phyloP scores from a whole-genome alignment of 2,888 invertebrate species.

The Euphydryas editha region DNA sequence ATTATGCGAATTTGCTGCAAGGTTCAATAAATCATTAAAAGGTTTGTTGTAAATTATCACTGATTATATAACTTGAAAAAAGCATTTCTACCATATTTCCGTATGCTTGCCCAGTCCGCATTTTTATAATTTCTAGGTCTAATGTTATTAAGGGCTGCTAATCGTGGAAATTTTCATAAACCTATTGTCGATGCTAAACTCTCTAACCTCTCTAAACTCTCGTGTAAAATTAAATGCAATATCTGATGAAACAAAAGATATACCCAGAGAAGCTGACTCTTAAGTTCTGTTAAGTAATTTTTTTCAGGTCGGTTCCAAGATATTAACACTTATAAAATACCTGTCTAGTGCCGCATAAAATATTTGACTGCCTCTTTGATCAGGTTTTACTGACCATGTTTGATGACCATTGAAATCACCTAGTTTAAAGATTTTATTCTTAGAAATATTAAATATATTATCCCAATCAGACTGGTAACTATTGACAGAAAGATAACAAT shows the following conservation, averaged over 20 bases:
- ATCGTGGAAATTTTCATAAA: constrained; percentile 26
- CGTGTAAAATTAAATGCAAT: constrained; percentile 19
- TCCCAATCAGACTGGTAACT: constrained; percentile 43
- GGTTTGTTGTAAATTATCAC: no score
- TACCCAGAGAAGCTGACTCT: constrained; percentile 39
- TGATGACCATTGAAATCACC: constrained; percentile 47
- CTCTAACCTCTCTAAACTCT: constrained; percentile 33
- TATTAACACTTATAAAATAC: constrained; percentile 13
- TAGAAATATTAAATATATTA: constrained; percentile 23
- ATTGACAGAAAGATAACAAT: constrained; percentile 34
- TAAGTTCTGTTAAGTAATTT: constrained; percentile 28
- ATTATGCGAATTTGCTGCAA: no score
- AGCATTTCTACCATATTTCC: no score
- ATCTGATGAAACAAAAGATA: constrained; percentile 26
- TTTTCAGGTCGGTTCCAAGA: constrained; percentile 30
- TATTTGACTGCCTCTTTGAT: constrained; percentile 39
- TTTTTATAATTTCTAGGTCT: constrained; percentile 11
- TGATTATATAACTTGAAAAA: no score
- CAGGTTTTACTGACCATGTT: constrained; percentile 42
- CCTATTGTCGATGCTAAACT: constrained; percentile 30
- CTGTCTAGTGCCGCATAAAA: constrained; percentile 35
- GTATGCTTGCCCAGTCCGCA: no score
- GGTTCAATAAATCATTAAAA: no score
- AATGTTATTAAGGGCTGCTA: constrained; percentile 14
- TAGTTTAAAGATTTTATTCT: constrained; percentile 33